Evolutionary conservation across 2,113 vertebrate species (phyloP).

Genomic region (Pipa parva): DNA sequence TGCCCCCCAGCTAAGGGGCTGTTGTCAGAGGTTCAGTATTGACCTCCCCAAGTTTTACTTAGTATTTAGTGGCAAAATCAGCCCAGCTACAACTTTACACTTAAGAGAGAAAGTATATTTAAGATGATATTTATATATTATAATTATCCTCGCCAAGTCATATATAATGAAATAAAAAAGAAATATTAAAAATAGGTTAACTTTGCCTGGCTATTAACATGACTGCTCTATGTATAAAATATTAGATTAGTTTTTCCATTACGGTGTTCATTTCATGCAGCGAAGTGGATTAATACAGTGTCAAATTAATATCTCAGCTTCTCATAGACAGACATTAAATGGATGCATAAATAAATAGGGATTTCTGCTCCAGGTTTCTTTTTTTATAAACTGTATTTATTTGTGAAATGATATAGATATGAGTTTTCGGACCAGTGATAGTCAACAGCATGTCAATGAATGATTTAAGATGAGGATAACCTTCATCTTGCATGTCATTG

Average conservation of each 20-base stretch:
- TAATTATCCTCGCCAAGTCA: too few species aligned
- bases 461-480: constrained; percentile 1
- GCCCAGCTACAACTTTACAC: too few species aligned
- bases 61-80: too few species aligned
- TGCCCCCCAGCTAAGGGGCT: too few species aligned
- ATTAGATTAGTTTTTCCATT: constrained; percentile 6
- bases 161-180: too few species aligned
- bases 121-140: too few species aligned
- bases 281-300: constrained; percentile 1
- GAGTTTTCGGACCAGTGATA: not conserved
- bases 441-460: not conserved
- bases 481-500: not conserved
- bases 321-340: not conserved
- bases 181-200: too few species aligned
- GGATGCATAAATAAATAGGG: not conserved
- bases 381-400: not conserved
- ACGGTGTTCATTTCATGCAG: constrained; percentile 7
- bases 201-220: not conserved
- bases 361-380: not conserved
- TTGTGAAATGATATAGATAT: not conserved
- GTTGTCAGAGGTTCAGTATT: too few species aligned
- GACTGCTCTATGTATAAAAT: not conserved
- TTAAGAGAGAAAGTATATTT: too few species aligned
- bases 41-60: too few species aligned
- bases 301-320: constrained; percentile 7